Percentiles rank a stretch among this genome's conserved stretches.
Evolutionary conservation across 1,140 invertebrate genomes (phyloP).

Genomic region (Listronotus bonariensis): DNA sequence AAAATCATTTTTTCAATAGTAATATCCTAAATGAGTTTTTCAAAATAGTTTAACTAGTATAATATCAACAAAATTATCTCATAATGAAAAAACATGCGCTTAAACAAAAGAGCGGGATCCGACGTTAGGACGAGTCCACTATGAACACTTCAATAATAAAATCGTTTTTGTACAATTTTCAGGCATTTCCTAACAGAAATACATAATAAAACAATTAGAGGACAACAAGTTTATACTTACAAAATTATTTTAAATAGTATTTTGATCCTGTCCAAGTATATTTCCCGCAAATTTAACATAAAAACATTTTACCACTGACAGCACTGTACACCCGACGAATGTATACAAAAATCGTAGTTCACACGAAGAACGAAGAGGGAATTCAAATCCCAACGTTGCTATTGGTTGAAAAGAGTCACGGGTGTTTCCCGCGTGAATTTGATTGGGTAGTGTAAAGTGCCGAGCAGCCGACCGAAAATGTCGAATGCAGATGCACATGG

Average conservation of each 20-base stretch:
- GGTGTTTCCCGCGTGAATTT: slow-evolving; percentile 45
- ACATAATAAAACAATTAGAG: slow-evolving; percentile 25
- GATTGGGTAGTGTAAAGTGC: slow-evolving; percentile 46
- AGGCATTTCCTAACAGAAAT: slow-evolving; percentile 52
- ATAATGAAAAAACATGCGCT: slow-evolving; percentile 42
- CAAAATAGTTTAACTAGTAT: not conserved
- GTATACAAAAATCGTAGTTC: slow-evolving; percentile 54
- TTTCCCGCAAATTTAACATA: slow-evolving; percentile 49
- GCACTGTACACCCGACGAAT: slow-evolving; percentile 54
- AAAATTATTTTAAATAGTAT: slow-evolving; percentile 36
- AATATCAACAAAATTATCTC: slow-evolving; percentile 11
- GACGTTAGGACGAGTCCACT: slow-evolving; percentile 52
- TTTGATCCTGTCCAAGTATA: slow-evolving; percentile 48
- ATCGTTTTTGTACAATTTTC: slow-evolving; percentile 31
- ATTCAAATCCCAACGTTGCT: slow-evolving; percentile 51
- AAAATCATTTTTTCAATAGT: not conserved
- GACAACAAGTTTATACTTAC: slow-evolving; percentile 50
- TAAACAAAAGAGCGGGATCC: slow-evolving; percentile 52
- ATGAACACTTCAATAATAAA: slow-evolving; percentile 26
- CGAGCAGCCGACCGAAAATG: slow-evolving; percentile 27
- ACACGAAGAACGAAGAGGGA: slow-evolving; percentile 52
- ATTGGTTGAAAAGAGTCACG: slow-evolving; percentile 51
- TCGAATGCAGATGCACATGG: slow-evolving; percentile 46
- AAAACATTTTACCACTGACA: slow-evolving; percentile 52
- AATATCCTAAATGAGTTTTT: not conserved